A percentile compares a stretch with the other conserved stretches of the same genome.
Conservation (phyloP, 2,888 invertebrate genomes). For the Synanthedon formicaeformis region DNA sequence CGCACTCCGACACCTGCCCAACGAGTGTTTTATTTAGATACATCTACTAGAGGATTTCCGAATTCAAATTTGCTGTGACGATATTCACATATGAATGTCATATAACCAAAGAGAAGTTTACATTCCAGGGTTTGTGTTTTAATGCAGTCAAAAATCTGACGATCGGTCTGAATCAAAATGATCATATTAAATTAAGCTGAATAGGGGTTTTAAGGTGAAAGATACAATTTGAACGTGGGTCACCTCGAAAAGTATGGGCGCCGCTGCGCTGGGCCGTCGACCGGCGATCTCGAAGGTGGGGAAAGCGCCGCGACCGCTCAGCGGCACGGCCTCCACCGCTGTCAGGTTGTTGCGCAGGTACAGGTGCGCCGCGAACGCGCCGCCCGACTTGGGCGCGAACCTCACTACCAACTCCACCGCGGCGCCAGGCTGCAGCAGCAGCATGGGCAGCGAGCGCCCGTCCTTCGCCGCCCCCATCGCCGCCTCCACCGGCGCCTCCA, state of each 20-base stretch:
- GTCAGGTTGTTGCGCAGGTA: constrained; percentile 92
- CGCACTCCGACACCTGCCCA: constrained; percentile 81
- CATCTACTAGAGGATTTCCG: no score
- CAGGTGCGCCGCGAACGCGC: constrained; percentile 56
- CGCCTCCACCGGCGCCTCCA: constrained; percentile 5
- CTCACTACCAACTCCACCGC: constrained; percentile 54
- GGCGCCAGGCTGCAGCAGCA: constrained; percentile 71
- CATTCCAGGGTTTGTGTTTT: no score
- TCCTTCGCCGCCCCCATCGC: constrained; percentile 1
- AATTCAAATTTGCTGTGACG: no score
- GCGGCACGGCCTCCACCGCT: constrained; percentile 84
- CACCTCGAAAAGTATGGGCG: constrained; percentile 84
- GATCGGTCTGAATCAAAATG: no score
- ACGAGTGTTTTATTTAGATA: constrained; percentile 40
- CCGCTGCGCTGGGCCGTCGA: constrained; percentile 80
- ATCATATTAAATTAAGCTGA: no score
- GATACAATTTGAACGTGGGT: constrained; percentile 31
- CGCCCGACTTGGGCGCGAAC: constrained; percentile 53
- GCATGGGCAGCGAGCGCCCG: constrained; percentile 16
- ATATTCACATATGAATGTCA: no score
- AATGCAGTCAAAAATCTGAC: no score
- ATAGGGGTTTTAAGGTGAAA: no score
- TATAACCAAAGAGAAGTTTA: not conserved
- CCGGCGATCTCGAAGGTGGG: constrained; percentile 92
- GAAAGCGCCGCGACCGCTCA: constrained; percentile 86